Percentiles rank a stretch among this genome's conserved stretches.
These are phyloP conservation scores for Catharus fuscescens DNA, from an alignment of 2,113 vertebrate species.

Conservation along the genomic window DNA sequence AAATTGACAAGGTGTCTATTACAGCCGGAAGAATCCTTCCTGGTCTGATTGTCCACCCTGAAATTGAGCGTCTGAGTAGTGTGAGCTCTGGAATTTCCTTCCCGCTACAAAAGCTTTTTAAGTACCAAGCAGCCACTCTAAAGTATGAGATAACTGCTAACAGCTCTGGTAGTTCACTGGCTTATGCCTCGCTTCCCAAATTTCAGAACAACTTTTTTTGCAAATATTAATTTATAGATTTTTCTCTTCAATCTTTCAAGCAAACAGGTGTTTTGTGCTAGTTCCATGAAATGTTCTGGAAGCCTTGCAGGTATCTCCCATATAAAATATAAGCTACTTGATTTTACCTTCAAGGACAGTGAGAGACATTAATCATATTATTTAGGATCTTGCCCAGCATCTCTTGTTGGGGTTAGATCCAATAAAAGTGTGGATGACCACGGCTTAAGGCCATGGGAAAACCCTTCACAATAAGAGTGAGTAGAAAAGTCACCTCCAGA, in stretches of 20 bases:
- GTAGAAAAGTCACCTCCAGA: no score
- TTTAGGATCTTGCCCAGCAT: not conserved
- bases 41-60: not conserved
- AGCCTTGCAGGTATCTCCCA: not conserved
- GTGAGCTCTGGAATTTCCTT: not conserved
- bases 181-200: not conserved
- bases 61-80: not conserved
- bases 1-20: not conserved
- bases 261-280: not conserved
- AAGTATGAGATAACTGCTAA: not conserved
- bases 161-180: not conserved
- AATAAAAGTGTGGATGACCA: no score
- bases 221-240: not conserved
- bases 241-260: not conserved
- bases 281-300: not conserved
- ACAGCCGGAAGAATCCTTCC: not conserved
- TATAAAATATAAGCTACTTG: not conserved
- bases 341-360: not conserved
- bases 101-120: not conserved
- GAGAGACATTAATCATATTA: not conserved
- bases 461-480: no score
- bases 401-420: not conserved
- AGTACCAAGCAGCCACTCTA: not conserved
- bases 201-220: not conserved
- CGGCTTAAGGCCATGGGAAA: no score